Conservation (phyloP, 2,113 vertebrate genomes). For the Spermophilus dauricus region DNA sequence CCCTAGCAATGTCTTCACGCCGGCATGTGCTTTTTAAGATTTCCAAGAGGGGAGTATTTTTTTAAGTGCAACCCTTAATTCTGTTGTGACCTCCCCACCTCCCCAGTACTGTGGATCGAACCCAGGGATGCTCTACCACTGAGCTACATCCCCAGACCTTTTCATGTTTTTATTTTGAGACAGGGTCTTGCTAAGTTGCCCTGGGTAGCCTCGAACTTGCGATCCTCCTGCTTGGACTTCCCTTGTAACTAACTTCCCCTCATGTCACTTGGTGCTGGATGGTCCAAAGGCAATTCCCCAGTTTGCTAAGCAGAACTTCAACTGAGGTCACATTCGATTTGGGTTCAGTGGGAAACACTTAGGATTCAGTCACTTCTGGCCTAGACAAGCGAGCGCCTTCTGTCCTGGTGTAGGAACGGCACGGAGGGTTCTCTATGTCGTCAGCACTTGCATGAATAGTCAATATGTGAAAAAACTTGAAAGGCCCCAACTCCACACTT, state of each 20-base stretch:
- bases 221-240: neutral
- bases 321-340: no score
- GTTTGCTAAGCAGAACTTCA: neutral
- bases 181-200: no score
- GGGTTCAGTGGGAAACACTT: neutral
- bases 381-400: neutral
- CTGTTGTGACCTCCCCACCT: no score
- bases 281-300: neutral
- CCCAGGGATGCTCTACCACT: neutral
- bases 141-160: neutral
- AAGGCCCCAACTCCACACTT: neutral
- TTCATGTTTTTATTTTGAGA: neutral
- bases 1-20: neutral
- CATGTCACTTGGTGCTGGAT: no score
- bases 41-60: neutral
- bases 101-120: neutral
- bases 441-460: neutral
- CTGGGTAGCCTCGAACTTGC: neutral
- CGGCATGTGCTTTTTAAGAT: neutral
- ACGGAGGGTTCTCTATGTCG: neutral
- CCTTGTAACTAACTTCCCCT: neutral
- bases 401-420: neutral
- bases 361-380: neutral
- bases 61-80: neutral
- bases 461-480: neutral